Evolutionary conservation across 2,888 invertebrate genomes (phyloP), one percentile per base, ranked within the genome.

Genomic region (Leptinotarsa haldemani): DNA sequence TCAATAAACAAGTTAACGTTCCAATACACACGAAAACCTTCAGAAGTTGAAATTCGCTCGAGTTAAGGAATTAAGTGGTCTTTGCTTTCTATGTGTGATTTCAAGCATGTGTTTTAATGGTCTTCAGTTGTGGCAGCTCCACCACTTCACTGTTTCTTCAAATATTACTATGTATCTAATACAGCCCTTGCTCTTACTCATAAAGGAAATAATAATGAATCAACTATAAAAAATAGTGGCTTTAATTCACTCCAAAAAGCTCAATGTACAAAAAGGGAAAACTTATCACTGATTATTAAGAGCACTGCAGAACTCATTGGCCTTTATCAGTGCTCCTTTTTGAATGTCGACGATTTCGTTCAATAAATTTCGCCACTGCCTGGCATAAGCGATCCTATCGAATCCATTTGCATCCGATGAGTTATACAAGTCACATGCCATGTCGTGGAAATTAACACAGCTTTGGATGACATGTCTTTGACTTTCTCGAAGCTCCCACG

Each of bases 341-440:
- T 86, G 85, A 61, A 86, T 84, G 50, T 86, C 85, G 48, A 85
- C 83, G 78, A 87, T 83, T 69, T 86, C 85, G 48, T 80, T 81
- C 56, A 87, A 77, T 67, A 87, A 72, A 72, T 83, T 83, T 71
- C 82, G 84, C 86, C 87, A 87, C 65, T 83, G 82, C 64, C 79
- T 80, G 0, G 85, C 84, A 71, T 85, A 87, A 48, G 84, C 82
- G 46, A 78, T 95, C 88, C 96, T 96, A 89, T 97, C 97, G 88
- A 97, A 97, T 22, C 97, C 97, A 50, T 96, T 96, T 86, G 95
- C 94, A 81, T 95, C 92, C 30, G 96, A 95, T 88, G 93, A 91
- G 82, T 92, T 91, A 82, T 96, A 92, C 75, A 97, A 90, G 79
- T 91, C 93, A 85, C 90, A 89, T 83, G 93, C 93, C 87, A 95